phyloP scores from a whole-genome alignment of 1,140 invertebrate species.

The Lepidurus apus region DNA sequence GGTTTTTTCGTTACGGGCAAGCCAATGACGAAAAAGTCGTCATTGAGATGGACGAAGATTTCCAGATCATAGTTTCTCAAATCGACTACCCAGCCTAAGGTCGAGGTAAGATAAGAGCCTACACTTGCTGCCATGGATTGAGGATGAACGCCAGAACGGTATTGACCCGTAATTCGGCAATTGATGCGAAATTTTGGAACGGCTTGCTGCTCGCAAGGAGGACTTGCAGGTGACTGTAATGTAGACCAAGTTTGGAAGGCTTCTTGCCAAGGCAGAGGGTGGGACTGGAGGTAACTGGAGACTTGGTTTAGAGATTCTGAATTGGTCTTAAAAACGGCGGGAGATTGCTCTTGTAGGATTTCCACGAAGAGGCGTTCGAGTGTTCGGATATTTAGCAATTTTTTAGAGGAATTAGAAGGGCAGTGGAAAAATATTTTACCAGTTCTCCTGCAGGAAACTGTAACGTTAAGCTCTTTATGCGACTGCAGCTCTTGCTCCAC shows the following conservation, averaged over 20 bases:
- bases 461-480: background rate
- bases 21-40: conserved; percentile 34
- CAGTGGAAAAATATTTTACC: conserved; percentile 35
- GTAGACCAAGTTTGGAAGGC: conserved; percentile 7
- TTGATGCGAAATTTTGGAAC: conserved; percentile 32
- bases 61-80: conserved; percentile 29
- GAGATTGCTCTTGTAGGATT: conserved; percentile 19
- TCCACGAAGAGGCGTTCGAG: conserved; percentile 35
- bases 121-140: background rate
- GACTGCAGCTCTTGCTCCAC: conserved; percentile 27
- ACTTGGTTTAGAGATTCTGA: conserved; percentile 9
- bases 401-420: background rate
- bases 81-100: conserved; percentile 26
- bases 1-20: conserved; percentile 34
- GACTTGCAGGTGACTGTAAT: background rate
- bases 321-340: background rate
- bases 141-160: conserved; percentile 15
- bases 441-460: conserved; percentile 7
- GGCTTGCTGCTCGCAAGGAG: background rate
- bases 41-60: conserved; percentile 34
- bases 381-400: conserved; percentile 31
- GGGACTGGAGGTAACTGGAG: background rate
- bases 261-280: background rate
- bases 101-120: conserved; percentile 20
- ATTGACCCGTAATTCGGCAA: conserved; percentile 28